Percentiles rank a stretch among this genome's conserved stretches.
These are phyloP conservation scores for Microtus montanus DNA, from an alignment of 2,113 vertebrate genomes.

Conservation along the genomic window DNA sequence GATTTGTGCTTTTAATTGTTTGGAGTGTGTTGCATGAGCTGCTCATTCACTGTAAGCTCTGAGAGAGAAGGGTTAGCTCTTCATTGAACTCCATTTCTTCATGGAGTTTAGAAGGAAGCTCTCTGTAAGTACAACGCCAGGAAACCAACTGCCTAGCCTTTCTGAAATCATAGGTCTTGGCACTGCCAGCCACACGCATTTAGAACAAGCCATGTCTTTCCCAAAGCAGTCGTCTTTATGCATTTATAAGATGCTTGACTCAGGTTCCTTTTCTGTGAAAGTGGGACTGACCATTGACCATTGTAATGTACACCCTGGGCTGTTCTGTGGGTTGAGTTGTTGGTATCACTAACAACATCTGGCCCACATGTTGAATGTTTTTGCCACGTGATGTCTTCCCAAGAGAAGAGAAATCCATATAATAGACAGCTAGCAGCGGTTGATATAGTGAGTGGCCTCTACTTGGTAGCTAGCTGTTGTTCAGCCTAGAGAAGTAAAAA, in stretches of 20 bases:
- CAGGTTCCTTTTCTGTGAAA: background rate
- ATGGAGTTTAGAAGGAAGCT: background rate
- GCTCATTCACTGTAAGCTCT: background rate
- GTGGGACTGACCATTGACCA: background rate
- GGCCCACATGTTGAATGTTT: background rate
- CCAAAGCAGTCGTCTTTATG: background rate
- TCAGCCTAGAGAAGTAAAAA: background rate
- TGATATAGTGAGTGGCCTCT: background rate
- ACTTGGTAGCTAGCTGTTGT: background rate
- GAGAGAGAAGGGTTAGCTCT: background rate
- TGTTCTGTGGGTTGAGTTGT: background rate
- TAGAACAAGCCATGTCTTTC: background rate
- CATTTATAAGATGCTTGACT: background rate
- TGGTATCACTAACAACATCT: background rate
- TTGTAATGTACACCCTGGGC: background rate
- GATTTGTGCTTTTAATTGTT: background rate
- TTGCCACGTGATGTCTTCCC: background rate
- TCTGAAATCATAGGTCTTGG: background rate
- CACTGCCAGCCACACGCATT: background rate
- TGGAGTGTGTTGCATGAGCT: background rate
- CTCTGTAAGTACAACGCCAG: background rate
- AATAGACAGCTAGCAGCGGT: background rate
- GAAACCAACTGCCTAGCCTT: background rate
- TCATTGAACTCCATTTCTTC: background rate
- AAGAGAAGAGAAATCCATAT: background rate